Evolutionary conservation across 2,888 invertebrate genomes (phyloP).

Genomic region (Hyppa rectilinea): DNA sequence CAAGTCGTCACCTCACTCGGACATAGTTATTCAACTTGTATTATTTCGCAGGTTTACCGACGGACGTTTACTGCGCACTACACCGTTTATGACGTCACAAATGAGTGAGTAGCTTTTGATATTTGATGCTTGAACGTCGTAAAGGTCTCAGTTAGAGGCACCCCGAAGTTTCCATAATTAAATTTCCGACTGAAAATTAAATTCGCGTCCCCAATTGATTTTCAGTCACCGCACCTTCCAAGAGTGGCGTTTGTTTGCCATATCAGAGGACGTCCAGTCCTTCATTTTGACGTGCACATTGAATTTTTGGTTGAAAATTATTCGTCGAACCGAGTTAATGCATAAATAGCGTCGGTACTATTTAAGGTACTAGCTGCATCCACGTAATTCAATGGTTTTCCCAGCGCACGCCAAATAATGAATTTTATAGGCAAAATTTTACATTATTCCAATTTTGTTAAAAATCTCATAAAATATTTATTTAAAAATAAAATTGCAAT

Average conservation of each 20-base stretch:
- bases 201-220: constrained; percentile 75
- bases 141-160: constrained; percentile 71
- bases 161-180: constrained; percentile 71
- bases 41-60: constrained; percentile 94
- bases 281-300: constrained; percentile 32
- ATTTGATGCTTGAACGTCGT: constrained; percentile 72
- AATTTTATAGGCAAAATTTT: too few relatives aligned
- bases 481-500: too few relatives aligned
- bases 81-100: constrained; percentile 97
- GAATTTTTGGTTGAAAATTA: constrained; percentile 27
- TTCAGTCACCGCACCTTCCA: constrained; percentile 72
- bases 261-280: constrained; percentile 49
- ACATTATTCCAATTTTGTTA: too few relatives aligned
- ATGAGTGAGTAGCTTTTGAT: constrained; percentile 93
- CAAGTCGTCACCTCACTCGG: constrained; percentile 57
- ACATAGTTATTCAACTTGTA: constrained; percentile 68
- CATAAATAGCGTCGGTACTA: constrained; percentile 40
- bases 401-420: too few relatives aligned
- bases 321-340: constrained; percentile 26
- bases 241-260: constrained; percentile 65
- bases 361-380: too few relatives aligned
- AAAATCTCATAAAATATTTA: too few relatives aligned
- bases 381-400: too few relatives aligned
- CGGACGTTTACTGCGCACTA: constrained; percentile 97
- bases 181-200: constrained; percentile 76